Percentiles rank a stretch among this genome's conserved stretches.
These are phyloP conservation scores for Etheostoma cragini DNA, from an alignment of 2,113 vertebrate species.

Conservation along the genomic window DNA sequence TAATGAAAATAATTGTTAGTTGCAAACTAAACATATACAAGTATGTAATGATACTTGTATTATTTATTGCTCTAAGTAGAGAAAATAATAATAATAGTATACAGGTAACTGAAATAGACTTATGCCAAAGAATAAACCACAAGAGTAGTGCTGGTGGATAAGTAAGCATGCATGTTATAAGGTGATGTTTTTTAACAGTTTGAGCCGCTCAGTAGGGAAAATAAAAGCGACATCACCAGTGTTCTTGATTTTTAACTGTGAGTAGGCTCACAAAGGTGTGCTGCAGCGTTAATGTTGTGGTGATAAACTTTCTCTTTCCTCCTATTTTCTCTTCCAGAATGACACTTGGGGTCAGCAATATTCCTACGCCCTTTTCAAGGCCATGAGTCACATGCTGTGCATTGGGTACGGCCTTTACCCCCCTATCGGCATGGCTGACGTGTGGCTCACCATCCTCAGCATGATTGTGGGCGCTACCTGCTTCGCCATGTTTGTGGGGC, in stretches of 20 bases:
- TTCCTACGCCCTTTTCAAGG: constrained; percentile 97
- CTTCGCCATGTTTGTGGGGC: constrained; percentile 99
- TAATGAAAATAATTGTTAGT: not conserved
- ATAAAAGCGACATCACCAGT: not conserved
- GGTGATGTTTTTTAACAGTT: not conserved
- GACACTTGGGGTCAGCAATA: constrained; percentile 99
- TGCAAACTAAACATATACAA: not conserved
- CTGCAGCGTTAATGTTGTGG: not conserved
- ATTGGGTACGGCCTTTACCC: constrained; percentile 98
- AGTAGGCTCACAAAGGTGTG: not conserved
- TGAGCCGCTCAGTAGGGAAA: not conserved
- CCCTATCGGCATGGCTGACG: constrained; percentile 94
- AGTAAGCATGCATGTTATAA: not conserved
- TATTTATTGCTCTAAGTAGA: not conserved
- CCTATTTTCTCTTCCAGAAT: constrained; percentile 84
- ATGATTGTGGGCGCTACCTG: constrained; percentile 99
- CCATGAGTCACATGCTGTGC: constrained; percentile 99
- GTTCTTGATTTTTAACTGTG: not conserved
- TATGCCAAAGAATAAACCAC: not conserved
- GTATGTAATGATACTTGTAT: not conserved
- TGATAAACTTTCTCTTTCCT: constrained; percentile 19
- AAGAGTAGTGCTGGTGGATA: not conserved
- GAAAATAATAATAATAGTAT: not conserved
- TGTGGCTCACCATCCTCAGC: constrained; percentile 99
- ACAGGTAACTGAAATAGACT: not conserved